Evolutionary conservation across 2,797 vertebrate species (phyloP), one percentile per base, ranked within the genome.

Genomic region (Netta rufina): DNA sequence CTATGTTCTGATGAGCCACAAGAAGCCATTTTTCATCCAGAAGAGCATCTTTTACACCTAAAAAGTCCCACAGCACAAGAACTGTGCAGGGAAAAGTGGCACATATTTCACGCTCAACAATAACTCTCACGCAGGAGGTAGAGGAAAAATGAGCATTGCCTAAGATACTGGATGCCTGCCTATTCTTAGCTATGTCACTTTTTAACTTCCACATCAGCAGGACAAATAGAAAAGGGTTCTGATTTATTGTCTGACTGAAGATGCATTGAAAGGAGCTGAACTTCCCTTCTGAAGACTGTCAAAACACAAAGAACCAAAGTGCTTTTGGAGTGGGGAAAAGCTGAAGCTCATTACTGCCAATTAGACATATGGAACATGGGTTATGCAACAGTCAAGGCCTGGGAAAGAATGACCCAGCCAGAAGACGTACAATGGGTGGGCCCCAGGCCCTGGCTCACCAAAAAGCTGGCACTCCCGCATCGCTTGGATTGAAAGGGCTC

Each of bases 231-330:
- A 92, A 90, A 90, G 36, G 49, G 79, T 75, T 64, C 90, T 87
- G 93, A 95, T 96, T 95, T 96, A 97, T 71, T 87, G 80, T 79
- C 93, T 93, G 87, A 82, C 71, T 94, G 82, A 86, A 88, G 85
- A 93, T 56, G 82, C 81, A 91, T 62, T 96, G 94, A 96, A 95
- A 95, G 83, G 57, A 96, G 61, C 20, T 38, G 67, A 93, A 90
- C 80, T 84, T 91, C 93, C 62, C 80, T 65, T 91, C 89, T 76
- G 71, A 90, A 89, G 64, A 86, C 67, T 93, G 95, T 96, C 89
- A 96, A 95, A 95, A 96, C 94, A 96, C 93, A 95, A 96, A 95
- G 95, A 96, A 91, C 56, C 71, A 7, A 76, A 97, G 89, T 92
- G 89, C 80, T 95, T 95, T 89, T 61, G 74, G 95, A 96, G 91